phyloP scores from a whole-genome alignment of 2,797 vertebrate genomes.

The Heliangelus exortis region DNA sequence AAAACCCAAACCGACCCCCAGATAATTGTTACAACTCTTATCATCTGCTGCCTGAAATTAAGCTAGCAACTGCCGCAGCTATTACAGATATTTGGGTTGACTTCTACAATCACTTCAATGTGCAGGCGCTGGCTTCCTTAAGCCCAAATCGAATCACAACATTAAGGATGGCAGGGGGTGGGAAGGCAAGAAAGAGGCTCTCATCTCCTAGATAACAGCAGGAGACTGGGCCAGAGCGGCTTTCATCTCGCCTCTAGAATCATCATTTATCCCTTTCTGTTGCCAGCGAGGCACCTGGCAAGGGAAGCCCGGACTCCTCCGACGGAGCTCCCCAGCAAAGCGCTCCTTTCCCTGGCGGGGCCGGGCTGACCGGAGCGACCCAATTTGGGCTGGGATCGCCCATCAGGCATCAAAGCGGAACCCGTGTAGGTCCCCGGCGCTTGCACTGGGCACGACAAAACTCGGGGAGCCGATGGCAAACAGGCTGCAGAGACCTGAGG shows the following conservation, averaged over 20 bases:
- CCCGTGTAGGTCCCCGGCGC: constrained; percentile 10
- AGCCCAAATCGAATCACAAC: neutral
- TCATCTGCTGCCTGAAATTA: neutral
- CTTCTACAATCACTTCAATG: constrained; percentile 9
- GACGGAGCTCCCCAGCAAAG: constrained; percentile 21
- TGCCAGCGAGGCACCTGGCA: constrained; percentile 41
- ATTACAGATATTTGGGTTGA: neutral
- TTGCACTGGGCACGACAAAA: neutral
- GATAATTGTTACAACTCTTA: neutral
- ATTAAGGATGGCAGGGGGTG: neutral
- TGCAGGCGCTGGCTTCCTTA: neutral
- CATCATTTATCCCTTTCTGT: neutral
- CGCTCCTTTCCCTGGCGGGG: constrained; percentile 27
- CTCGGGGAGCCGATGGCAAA: neutral
- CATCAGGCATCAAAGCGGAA: constrained; percentile 55
- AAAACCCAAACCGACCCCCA: neutral
- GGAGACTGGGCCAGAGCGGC: neutral
- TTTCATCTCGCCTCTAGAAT: constrained; percentile 30
- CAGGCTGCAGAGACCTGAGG: neutral
- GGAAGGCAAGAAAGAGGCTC: neutral
- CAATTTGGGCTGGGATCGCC: constrained; percentile 11
- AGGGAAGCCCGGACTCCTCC: neutral
- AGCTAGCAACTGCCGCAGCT: fast-evolving
- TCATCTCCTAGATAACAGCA: constrained; percentile 29
- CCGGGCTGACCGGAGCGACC: constrained; percentile 10